A percentile compares a stretch with the other conserved stretches of the same genome.
These are phyloP conservation scores for Ophthalmolycus amberensis DNA, from an alignment of 2,113 vertebrate genomes.

Conservation along the genomic window DNA sequence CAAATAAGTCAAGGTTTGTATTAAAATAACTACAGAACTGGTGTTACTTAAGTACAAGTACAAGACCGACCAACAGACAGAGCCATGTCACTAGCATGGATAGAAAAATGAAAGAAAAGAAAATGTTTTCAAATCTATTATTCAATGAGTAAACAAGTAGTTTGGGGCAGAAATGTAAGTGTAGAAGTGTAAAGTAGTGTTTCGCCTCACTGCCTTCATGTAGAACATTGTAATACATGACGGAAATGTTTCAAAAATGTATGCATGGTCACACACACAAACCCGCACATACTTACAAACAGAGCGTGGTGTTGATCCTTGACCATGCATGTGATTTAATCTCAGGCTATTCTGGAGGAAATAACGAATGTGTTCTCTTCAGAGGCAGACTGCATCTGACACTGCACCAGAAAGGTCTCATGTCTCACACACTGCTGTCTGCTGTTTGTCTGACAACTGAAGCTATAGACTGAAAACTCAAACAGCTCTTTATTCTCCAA, in stretches of 20 bases:
- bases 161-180: background rate
- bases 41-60: no score
- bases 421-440: background rate
- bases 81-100: background rate
- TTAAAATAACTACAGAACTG: no score
- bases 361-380: slow-evolving; percentile 20
- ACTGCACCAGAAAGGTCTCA: slow-evolving; percentile 11
- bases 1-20: no score
- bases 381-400: slow-evolving; percentile 19
- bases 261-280: slow-evolving; percentile 14
- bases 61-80: background rate
- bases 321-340: slow-evolving; percentile 56
- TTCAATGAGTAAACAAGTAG: background rate
- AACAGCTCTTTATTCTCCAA: slow-evolving; percentile 2
- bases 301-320: slow-evolving; percentile 9
- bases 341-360: slow-evolving; percentile 43
- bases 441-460: background rate
- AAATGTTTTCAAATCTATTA: background rate
- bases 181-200: background rate
- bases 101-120: background rate
- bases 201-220: slow-evolving; percentile 3
- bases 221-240: slow-evolving; percentile 8
- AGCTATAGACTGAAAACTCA: background rate
- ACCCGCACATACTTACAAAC: background rate
- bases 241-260: background rate